Evolutionary conservation across 2,888 invertebrate genomes (phyloP).

Genomic region (Panorpa germanica): DNA sequence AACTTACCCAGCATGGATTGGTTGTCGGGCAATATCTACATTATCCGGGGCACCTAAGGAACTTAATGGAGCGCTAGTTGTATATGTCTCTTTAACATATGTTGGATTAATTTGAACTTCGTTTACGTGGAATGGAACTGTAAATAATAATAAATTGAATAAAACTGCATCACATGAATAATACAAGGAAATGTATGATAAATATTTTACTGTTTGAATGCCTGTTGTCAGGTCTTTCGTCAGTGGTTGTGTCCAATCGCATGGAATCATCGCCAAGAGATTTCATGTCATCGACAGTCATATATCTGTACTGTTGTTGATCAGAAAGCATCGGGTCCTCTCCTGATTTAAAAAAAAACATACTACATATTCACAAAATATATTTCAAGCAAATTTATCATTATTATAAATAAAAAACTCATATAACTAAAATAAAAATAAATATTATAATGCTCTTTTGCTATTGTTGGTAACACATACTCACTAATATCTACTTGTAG

Average conservation of each 20-base stretch:
- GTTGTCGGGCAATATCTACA: slow-evolving; percentile 38
- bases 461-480: no score
- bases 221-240: slow-evolving; percentile 26
- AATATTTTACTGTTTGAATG: slow-evolving; percentile 11
- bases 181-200: slow-evolving; percentile 5
- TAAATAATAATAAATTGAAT: slow-evolving; percentile 3
- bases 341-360: slow-evolving; percentile 24
- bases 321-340: slow-evolving; percentile 51
- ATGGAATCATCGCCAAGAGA: slow-evolving; percentile 55
- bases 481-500: no score
- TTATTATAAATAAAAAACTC: no score
- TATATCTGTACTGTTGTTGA: slow-evolving; percentile 53
- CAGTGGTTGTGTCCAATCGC: slow-evolving; percentile 44
- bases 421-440: no score
- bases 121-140: slow-evolving; percentile 18
- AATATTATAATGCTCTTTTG: no score
- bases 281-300: slow-evolving; percentile 68
- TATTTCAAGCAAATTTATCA: no score
- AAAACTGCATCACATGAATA: background rate
- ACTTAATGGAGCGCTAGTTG: slow-evolving; percentile 17
- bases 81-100: slow-evolving; percentile 21
- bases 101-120: slow-evolving; percentile 21
- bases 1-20: slow-evolving; percentile 43
- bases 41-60: slow-evolving; percentile 32
- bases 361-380: background rate